phyloP scores from a whole-genome alignment of 2,113 vertebrate genomes.

The Albula goreensis region DNA sequence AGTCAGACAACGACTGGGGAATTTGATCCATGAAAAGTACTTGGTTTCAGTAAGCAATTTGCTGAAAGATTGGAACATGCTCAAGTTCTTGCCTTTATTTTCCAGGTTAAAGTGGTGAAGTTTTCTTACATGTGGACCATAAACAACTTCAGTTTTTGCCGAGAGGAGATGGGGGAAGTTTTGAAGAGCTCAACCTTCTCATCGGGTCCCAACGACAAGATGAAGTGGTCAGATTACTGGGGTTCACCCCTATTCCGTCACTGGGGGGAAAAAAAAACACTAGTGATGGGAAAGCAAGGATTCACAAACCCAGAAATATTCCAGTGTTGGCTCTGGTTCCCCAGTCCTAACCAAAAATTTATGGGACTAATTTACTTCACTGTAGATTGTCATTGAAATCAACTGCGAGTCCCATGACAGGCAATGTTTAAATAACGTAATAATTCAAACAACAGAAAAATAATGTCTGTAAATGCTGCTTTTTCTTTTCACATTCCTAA shows the following conservation, averaged over 20 bases:
- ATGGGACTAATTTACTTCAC: neutral
- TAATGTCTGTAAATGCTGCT: neutral
- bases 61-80: neutral
- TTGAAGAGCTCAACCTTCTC: conserved; percentile 86
- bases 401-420: neutral
- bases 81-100: conserved; percentile 44
- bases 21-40: neutral
- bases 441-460: neutral
- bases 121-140: conserved; percentile 89
- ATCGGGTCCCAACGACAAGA: conserved; percentile 83
- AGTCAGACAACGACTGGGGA: neutral
- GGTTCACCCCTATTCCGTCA: neutral
- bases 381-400: neutral
- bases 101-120: conserved; percentile 84
- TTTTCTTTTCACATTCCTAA: neutral
- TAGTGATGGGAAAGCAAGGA: neutral
- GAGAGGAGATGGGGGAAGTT: conserved; percentile 85
- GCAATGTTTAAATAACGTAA: neutral
- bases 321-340: too few species aligned
- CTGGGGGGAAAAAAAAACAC: neutral
- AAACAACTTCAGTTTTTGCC: conserved; percentile 86
- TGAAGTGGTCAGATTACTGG: conserved; percentile 77
- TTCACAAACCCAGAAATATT: neutral
- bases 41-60: neutral
- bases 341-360: neutral